Evolutionary conservation across 2,797 vertebrate species (phyloP).

Genomic region (Falco novaeseelandiae): DNA sequence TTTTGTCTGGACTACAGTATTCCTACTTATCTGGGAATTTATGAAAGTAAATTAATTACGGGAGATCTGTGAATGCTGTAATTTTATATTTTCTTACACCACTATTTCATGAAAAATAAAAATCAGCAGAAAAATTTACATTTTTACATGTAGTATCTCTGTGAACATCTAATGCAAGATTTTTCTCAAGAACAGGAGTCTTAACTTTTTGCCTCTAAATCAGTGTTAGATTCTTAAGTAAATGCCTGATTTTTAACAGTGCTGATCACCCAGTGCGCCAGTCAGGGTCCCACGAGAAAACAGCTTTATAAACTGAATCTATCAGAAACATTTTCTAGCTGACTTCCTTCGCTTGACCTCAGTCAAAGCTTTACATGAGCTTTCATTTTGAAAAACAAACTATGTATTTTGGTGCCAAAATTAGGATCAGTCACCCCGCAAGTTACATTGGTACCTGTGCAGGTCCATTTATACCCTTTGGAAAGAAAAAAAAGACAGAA

Average conservation of each 20-base stretch:
- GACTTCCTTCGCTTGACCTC: background rate
- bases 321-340: background rate
- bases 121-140: background rate
- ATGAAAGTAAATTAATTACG: background rate
- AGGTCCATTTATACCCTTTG: background rate
- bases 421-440: background rate
- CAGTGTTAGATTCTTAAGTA: background rate
- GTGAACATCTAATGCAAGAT: background rate
- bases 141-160: background rate
- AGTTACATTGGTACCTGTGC: background rate
- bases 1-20: background rate
- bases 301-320: background rate
- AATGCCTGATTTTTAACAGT: background rate
- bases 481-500: background rate
- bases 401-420: background rate
- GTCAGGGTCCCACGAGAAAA: background rate
- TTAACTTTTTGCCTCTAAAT: background rate
- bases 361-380: background rate
- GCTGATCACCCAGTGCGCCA: accelerated
- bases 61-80: background rate
- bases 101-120: background rate
- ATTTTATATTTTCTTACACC: background rate
- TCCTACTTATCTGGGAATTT: background rate
- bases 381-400: background rate
- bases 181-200: background rate